Evolutionary conservation across 2,888 invertebrate genomes (phyloP), one percentile per base, ranked within the genome.

Genomic region (Clitarchus hookeri): DNA sequence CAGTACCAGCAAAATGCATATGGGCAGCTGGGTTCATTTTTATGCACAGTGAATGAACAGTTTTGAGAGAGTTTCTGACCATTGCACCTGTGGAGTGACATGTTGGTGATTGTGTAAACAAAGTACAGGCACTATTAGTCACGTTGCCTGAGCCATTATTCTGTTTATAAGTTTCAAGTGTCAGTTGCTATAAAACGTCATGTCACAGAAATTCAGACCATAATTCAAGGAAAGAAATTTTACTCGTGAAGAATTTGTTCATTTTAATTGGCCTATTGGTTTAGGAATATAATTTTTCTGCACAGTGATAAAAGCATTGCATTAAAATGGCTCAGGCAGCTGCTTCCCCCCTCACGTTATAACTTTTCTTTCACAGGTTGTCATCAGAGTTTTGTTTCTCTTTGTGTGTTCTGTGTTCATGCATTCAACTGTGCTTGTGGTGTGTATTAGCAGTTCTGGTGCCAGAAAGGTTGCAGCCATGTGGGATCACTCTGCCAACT

Each of bases 111-210:
- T 44, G 86, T 77, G 85, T 85, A 84, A 19, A 78, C 82, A 80
- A 83, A 85, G 85, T 79, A 85, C 85, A 79, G 87, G 85, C 83
- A 83, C 78, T 85, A 86, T 84, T 44, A 83, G 86, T 86, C 86
- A 83, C 77, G 86, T 85, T 86, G 83, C 54, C 83, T 80, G 82
- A 87, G 86, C 85, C 84, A 12, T 0, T 65, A 11, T 65, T 65
- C 54, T 13, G 48, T 83, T 44, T 83, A 16, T 48, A 84, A 84
- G 9, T 84, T 78, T 54, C n/a, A 44, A 36, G 23, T 84, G 16
- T n/a, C 4, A 23, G 4, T 44, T 27, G 26, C 79, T 79, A 11
- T 16, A 44, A 36, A 36, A 36, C 36, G 1, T 36, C 36, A 36
- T 36, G 36, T 36, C 4, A 36, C 36, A 36, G 36, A 36, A 36